Conservation (phyloP, 2,797 vertebrate genomes). For the Chelonia mydas region DNA sequence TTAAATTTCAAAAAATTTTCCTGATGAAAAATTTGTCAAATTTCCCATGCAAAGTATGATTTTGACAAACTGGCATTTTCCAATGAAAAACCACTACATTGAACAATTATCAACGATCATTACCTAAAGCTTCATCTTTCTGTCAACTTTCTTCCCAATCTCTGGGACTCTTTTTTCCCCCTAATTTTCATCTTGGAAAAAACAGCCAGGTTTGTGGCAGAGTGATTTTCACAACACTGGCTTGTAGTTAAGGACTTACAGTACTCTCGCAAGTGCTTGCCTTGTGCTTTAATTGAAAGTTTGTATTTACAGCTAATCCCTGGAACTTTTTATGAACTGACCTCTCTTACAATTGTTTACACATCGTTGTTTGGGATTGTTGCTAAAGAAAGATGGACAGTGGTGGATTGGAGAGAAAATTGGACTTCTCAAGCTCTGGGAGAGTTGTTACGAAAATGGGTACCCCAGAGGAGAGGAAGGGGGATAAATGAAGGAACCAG, state of each 20-base stretch:
- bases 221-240: background rate
- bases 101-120: background rate
- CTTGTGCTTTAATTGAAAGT: background rate
- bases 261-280: background rate
- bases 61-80: background rate
- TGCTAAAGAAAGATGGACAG: background rate
- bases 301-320: accelerated
- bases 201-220: background rate
- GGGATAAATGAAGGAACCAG: accelerated
- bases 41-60: background rate
- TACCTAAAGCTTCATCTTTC: background rate
- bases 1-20: background rate
- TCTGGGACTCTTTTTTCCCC: background rate
- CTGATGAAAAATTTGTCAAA: background rate
- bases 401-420: accelerated
- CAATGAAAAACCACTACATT: background rate
- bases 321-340: accelerated
- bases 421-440: accelerated
- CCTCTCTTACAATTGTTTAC: accelerated
- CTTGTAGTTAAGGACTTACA: background rate
- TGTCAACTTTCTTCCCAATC: background rate
- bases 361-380: background rate
- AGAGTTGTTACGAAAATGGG: background rate
- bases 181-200: background rate
- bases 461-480: background rate